phyloP scores from a whole-genome alignment of 1,140 invertebrate genomes.

The Whitmania pigra region DNA sequence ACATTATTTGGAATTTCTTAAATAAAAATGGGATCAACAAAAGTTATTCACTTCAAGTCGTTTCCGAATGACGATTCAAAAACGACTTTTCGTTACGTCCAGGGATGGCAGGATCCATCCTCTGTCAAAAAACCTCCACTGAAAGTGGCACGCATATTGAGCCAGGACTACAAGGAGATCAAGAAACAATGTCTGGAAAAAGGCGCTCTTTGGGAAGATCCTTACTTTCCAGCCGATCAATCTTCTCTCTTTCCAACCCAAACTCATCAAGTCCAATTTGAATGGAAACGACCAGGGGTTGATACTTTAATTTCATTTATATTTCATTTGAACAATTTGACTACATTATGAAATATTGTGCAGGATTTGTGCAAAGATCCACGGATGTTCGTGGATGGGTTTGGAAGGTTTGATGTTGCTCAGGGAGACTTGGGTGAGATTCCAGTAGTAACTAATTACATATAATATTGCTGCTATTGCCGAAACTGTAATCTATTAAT shows the following conservation, averaged over 20 bases:
- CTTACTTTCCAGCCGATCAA: constrained; percentile 19
- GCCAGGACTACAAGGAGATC: constrained; percentile 22
- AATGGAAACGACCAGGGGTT: constrained; percentile 17
- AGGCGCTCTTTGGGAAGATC: constrained; percentile 22
- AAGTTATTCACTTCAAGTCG: too few species aligned
- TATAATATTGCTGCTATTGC: background rate
- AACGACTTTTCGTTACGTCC: constrained; percentile 10
- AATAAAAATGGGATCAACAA: too few species aligned
- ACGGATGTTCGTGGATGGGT: constrained; percentile 81
- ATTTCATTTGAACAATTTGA: background rate
- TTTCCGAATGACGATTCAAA: too few species aligned
- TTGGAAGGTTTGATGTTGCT: constrained; percentile 85
- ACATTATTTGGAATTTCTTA: too few species aligned
- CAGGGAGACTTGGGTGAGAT: constrained; percentile 75
- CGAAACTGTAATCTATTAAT: background rate
- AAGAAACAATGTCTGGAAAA: constrained; percentile 14
- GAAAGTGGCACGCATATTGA: constrained; percentile 13
- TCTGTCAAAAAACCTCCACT: constrained; percentile 2
- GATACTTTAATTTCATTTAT: background rate
- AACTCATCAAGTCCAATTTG: background rate
- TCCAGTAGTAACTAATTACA: background rate
- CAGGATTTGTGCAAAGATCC: constrained; percentile 76
- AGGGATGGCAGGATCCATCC: constrained; percentile 18
- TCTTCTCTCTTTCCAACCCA: constrained; percentile 9
- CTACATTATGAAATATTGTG: constrained; percentile 16